Evolutionary conservation across 2,888 invertebrate genomes (phyloP).

Genomic region (Tiliacea aurago): DNA sequence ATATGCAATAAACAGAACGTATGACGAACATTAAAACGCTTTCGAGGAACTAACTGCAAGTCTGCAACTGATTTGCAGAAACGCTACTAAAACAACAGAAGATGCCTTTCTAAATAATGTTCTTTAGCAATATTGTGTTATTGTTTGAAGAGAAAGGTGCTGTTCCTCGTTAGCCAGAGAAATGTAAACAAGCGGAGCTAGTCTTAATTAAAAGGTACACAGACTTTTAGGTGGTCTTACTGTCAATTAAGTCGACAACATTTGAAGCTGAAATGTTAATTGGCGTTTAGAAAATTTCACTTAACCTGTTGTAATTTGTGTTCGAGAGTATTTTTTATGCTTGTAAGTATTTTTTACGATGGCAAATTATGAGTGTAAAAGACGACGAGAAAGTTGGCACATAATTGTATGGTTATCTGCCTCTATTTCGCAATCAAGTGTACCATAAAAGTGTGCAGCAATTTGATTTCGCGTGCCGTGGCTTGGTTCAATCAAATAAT

Average conservation of each 20-base stretch:
- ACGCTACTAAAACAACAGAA: slow-evolving; percentile 64
- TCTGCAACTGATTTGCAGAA: slow-evolving; percentile 66
- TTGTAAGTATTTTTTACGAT: slow-evolving; percentile 36
- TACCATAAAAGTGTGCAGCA: slow-evolving; percentile 43
- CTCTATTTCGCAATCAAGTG: slow-evolving; percentile 48
- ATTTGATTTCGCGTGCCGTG: slow-evolving; percentile 53
- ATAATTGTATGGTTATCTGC: slow-evolving; percentile 34
- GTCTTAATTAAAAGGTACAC: slow-evolving; percentile 72
- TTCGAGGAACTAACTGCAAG: slow-evolving; percentile 63
- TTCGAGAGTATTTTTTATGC: slow-evolving; percentile 22
- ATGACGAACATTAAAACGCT: slow-evolving; percentile 50
- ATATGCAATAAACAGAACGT: slow-evolving; percentile 44
- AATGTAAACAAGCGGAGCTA: slow-evolving; percentile 69
- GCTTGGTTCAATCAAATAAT: slow-evolving; percentile 48
- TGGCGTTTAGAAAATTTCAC: slow-evolving; percentile 63
- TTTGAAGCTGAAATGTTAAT: slow-evolving; percentile 57
- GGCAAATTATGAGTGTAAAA: slow-evolving; percentile 47
- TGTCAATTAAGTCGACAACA: slow-evolving; percentile 63
- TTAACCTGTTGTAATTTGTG: slow-evolving; percentile 18
- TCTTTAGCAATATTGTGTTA: slow-evolving; percentile 69
- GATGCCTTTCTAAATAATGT: slow-evolving; percentile 76
- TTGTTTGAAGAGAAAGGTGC: slow-evolving; percentile 84
- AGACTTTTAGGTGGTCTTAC: slow-evolving; percentile 65
- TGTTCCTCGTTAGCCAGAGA: slow-evolving; percentile 65
- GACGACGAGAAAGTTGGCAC: slow-evolving; percentile 49